Evolutionary conservation across 2,888 invertebrate genomes (phyloP).

Genomic region (Eupithecia centaureata): DNA sequence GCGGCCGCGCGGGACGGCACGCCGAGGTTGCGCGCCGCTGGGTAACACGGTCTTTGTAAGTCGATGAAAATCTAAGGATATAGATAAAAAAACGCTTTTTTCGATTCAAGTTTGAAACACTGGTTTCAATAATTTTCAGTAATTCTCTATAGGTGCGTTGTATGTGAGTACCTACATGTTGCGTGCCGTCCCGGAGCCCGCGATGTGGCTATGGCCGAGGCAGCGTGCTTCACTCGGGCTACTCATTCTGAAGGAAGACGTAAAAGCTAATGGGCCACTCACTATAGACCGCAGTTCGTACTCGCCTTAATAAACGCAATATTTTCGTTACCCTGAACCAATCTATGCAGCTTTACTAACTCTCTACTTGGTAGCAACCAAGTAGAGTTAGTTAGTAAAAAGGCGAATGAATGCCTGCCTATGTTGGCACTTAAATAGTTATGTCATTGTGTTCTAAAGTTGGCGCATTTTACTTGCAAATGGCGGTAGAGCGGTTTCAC

Average conservation of each 20-base stretch:
- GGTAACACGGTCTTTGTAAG: background rate
- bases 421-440: background rate
- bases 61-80: background rate
- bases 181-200: background rate
- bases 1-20: background rate
- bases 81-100: background rate
- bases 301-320: background rate
- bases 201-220: no score
- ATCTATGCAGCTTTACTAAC: background rate
- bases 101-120: background rate
- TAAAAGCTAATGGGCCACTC: no score
- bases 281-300: no score
- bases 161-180: background rate
- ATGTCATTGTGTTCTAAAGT: slow-evolving; percentile 1
- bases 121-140: background rate
- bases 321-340: background rate
- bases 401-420: background rate
- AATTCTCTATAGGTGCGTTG: no score
- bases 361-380: background rate
- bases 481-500: background rate
- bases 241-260: no score
- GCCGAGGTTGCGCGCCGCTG: background rate
- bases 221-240: no score
- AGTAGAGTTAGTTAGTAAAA: no score
- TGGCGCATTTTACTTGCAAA: background rate